Evolutionary conservation across 2,888 invertebrate species (phyloP), one percentile per base, ranked within the genome.

Genomic region (Erynnis tages): DNA sequence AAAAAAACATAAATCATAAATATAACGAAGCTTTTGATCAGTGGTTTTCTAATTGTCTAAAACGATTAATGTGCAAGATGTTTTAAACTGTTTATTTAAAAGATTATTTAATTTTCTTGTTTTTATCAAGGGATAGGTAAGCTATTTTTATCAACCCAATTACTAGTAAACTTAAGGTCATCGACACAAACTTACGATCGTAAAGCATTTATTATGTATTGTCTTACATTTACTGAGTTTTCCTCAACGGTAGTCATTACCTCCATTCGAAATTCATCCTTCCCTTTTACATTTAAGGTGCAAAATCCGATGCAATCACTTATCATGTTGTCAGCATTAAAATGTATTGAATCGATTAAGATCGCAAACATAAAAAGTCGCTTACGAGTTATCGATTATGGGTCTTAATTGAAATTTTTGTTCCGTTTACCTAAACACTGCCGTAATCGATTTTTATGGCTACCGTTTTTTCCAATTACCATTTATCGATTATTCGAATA

Each of bases 311-410:
- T 52, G 34, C 8, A 0, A n/a, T 8, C 6, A 32, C 54, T 52
- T 53, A 60, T 53, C 59, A 58, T 59, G 56, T 55, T 60, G 50
- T 65, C 41, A 43, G 38, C 48, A 73, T 76, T 71, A 73, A 74
- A 76, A 75, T 76, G 72, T 76, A 75, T 73, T 66, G 67, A 67
- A 61, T 65, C 70, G 70, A 78, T 79, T 72, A 76, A 66, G 65
- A 69, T 68, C 66, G 57, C 43, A 57, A 58, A 60, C 62, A 67
- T 76, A 73, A 77, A n/a, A 77, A 70, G 76, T 73, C 73, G 59
- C 65, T 63, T 65, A 67, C 65, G 70, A 75, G 67, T 67, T 73
- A 74, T 73, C 68, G 78, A 71, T 74, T 67, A 67, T 66, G 61
- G 54, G 57, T 54, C 54, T 25, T 52, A 52, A 52, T 52, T 52